Percentiles rank a stretch among this genome's conserved stretches.
Evolutionary conservation across 2,888 invertebrate species (phyloP).

Genomic region (Tetragonisca angustula): DNA sequence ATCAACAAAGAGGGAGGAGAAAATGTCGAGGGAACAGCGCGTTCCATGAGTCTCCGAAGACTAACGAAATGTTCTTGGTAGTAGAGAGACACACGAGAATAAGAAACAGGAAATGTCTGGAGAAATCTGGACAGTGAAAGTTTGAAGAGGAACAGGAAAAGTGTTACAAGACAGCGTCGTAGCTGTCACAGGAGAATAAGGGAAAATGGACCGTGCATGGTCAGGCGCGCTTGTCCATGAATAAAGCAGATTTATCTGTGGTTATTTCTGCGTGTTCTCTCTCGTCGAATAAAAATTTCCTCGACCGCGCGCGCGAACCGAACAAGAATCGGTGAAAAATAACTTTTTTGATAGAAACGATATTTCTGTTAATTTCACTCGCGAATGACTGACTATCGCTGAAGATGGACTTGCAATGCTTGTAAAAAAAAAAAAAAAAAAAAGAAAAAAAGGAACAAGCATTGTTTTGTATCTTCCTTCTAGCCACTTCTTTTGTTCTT

Average conservation of each 20-base stretch:
- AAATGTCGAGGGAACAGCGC: neutral
- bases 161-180: neutral
- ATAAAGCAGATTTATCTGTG: neutral
- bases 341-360: neutral
- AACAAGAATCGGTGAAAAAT: neutral
- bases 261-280: neutral
- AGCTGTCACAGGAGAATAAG: neutral
- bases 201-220: neutral
- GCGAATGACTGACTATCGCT: neutral
- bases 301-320: fast-evolving
- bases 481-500: neutral
- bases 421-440: neutral
- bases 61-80: neutral
- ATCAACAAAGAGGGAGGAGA: neutral
- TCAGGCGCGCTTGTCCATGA: neutral
- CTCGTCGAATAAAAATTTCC: neutral
- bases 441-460: neutral
- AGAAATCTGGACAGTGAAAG: neutral
- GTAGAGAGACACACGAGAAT: neutral
- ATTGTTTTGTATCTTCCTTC: neutral
- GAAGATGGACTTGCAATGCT: neutral
- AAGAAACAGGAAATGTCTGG: neutral
- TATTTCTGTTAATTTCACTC: too few relatives aligned
- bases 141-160: neutral
- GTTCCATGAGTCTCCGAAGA: neutral